Evolutionary conservation across 1,140 invertebrate species (phyloP), one percentile per base, ranked within the genome.

Genomic region (Periplaneta americana): DNA sequence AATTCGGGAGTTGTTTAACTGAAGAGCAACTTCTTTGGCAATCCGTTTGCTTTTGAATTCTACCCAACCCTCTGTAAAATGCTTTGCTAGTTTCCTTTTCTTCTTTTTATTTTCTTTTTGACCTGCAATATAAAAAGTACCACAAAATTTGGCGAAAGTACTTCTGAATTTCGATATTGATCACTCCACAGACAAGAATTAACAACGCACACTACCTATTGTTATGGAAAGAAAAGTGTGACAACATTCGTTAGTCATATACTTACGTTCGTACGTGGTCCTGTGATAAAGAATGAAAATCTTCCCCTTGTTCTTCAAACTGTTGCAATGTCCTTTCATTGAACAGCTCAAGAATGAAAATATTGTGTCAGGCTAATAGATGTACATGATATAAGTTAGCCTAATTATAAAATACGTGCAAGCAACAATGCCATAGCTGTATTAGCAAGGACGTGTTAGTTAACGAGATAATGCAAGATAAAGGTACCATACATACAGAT

Each of bases 51-150:
- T 95, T 87, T 95, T 92, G 90, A 98, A 99, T 88, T 99, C 98
- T 3, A 99, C 91, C 98, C 98, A 99, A 33, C 98, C 98, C 91
- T 99, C 98, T 10, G 94, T 94, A 85, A 97, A 99, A 86, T 93
- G 88, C 85, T 91, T 90, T 82, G 90, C 84, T 1, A 85, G 88
- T 87, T 84, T 88, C 83, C 91, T 95, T 80, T 88, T 91, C 87
- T 87, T 92, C 83, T 90, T 93, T 87, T 90, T 90, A 78, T 87
- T 90, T 82, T 90, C 90, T 82, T 86, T 85, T 37, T 83, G 84
- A 34, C 80, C 77, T 78, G 85, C 82, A 81, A 83, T 74, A 83
- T 22, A 81, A 79, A 74, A 82, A 80, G 36, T 74, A 34, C 34
- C 33, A 81, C n/a, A 81, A 66, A 79, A 83, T 37, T 48, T 5